Base-by-base conservation (phyloP, 2,888 invertebrate species). In the Gisinianus flammeolus region DNA sequence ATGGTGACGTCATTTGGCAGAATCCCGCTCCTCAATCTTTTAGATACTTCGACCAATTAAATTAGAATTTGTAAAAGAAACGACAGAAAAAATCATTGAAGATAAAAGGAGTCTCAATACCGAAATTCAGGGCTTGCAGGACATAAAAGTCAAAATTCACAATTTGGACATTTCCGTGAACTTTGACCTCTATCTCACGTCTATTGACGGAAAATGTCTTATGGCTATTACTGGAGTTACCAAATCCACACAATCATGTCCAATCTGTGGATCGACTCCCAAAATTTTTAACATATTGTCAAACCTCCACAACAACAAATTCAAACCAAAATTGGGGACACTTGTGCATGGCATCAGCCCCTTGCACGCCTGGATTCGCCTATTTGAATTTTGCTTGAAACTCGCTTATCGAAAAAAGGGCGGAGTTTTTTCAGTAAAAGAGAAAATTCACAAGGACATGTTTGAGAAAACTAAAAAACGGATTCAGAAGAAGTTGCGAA, bases 151-250 rank as follows among this genome's bases (percentile, higher is more conserved):
- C 16, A 16, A 44, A 44, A 16, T n/a, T 4, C 6, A 56, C 4
- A 12, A 56, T n/a, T n/a, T 56, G 6, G 56, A 8, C 16, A 56
- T 56, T 5, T 10, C 4, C 1, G n/a, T 74, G 8, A 10, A 19
- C 16, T 66, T 66, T 28, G 28, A 64, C 0, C 52, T 64, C 19
- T 6, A 30, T 6, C 1, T 75, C 2, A 67, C 67, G 3, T 12
- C 54, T 6, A 75, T 75, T 10, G 75, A 75, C 28, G 54, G 75
- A 1, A 75, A 75, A 67, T 52, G 52, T 0, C 30, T 66, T 1
- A 24, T 8, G 26, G 31, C 28, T 2, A 19, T 75, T 4, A 66
- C 44, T 4, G 24, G n/a, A 0, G n/a, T 56, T 2, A 28, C 35
- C 1, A 19, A 35, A 26, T 75, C 75, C 26, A 26, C 22, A 16